phyloP scores from a whole-genome alignment of 2,888 invertebrate species.

The Phytoseiulus persimilis region DNA sequence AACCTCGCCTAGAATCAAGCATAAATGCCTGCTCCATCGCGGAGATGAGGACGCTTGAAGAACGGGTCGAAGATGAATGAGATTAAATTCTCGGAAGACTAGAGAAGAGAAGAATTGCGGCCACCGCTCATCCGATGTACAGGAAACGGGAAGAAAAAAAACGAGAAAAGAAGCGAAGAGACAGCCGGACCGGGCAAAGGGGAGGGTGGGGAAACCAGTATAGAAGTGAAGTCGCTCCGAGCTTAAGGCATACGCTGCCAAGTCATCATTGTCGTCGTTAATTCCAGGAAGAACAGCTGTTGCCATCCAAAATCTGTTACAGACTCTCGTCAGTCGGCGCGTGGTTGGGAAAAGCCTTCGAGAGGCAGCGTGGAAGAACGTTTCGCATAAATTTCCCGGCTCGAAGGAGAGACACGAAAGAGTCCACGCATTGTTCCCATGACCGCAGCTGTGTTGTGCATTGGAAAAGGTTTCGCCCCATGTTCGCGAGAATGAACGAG shows the following conservation, averaged over 20 bases:
- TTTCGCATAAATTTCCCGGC: background rate
- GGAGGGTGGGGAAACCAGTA: background rate
- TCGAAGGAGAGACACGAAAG: background rate
- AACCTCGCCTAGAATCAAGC: no score
- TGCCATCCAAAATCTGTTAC: background rate
- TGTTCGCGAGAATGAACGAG: background rate
- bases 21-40: no score
- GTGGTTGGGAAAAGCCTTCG: background rate
- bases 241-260: background rate
- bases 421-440: background rate
- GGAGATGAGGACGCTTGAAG: no score
- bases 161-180: no score
- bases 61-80: no score
- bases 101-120: no score
- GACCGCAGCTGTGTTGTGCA: constrained; percentile 5
- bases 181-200: no score
- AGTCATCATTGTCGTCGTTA: background rate
- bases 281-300: background rate
- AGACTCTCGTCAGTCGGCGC: background rate
- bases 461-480: background rate
- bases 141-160: no score
- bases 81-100: no score
- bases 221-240: background rate
- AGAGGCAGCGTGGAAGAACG: background rate
- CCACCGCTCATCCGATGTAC: no score